Percentiles rank a stretch among this genome's conserved stretches.
These are phyloP conservation scores for Achatina immaculata DNA, from an alignment of 1,140 invertebrate genomes.

Conservation along the genomic window DNA sequence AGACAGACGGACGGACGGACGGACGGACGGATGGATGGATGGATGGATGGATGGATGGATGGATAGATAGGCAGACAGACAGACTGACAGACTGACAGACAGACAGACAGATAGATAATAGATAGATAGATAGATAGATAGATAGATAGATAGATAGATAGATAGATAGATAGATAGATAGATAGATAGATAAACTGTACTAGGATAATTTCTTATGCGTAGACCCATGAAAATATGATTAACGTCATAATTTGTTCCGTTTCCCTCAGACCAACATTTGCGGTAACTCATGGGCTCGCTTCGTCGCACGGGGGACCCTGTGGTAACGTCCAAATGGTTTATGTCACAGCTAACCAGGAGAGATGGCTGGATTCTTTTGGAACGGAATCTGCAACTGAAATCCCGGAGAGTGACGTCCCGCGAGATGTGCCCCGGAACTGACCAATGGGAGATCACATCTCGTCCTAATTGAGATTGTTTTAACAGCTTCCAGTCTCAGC, in stretches of 20 bases:
- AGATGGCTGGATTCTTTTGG: slow-evolving; percentile 17
- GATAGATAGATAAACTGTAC: too few species aligned
- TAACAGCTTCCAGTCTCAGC: slow-evolving; percentile 17
- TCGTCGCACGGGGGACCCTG: background rate
- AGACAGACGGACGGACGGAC: too few species aligned
- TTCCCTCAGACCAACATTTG: background rate
- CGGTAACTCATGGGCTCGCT: background rate
- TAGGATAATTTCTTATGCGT: too few species aligned
- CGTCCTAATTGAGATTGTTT: slow-evolving; percentile 30
- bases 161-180: too few species aligned
- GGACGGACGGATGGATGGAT: too few species aligned
- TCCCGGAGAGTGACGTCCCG: slow-evolving; percentile 26
- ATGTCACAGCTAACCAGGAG: slow-evolving; percentile 25
- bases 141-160: too few species aligned
- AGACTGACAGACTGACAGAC: too few species aligned
- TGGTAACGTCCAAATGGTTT: slow-evolving; percentile 19
- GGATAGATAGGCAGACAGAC: too few species aligned
- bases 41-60: too few species aligned
- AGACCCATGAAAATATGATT: background rate
- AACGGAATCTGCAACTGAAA: slow-evolving; percentile 25
- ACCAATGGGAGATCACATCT: slow-evolving; percentile 24
- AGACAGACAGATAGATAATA: too few species aligned
- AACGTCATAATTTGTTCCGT: slow-evolving; percentile 2
- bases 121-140: too few species aligned
- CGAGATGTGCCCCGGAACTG: slow-evolving; percentile 11